Conservation (phyloP, 2,113 vertebrate genomes). For the Seriola dumerili region DNA sequence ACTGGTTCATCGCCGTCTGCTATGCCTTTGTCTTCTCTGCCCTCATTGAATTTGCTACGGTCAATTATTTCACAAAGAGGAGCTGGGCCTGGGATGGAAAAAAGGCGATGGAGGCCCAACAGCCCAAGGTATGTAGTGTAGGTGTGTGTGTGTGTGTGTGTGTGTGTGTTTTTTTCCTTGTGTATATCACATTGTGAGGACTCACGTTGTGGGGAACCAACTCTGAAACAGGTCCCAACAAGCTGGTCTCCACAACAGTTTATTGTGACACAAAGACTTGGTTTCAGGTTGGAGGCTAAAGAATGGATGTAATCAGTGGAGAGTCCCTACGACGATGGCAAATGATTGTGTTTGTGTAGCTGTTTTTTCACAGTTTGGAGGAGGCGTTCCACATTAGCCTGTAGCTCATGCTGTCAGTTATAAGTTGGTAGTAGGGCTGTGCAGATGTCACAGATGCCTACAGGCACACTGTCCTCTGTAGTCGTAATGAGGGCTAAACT, state of each 20-base stretch:
- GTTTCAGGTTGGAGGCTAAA: neutral
- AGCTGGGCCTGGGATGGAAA: constrained; percentile 99
- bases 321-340: neutral
- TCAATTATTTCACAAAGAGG: constrained; percentile 99
- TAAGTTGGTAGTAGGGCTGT: no score
- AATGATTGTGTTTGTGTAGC: neutral
- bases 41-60: constrained; percentile 97
- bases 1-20: constrained; percentile 99
- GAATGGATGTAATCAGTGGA: neutral
- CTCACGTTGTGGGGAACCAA: neutral
- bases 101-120: constrained; percentile 94
- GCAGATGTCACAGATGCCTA: no score
- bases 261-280: neutral
- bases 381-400: no score
- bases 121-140: constrained; percentile 89
- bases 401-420: no score
- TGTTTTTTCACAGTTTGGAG: neutral
- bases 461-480: no score
- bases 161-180: neutral
- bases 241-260: neutral
- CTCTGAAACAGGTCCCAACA: neutral
- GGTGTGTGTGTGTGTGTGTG: neutral
- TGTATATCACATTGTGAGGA: neutral
- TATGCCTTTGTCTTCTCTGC: constrained; percentile 98
- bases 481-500: no score